Percentiles rank a stretch among this genome's conserved stretches.
Evolutionary conservation across 1,140 invertebrate species (phyloP).

Genomic region (Odontomachus brunneus): DNA sequence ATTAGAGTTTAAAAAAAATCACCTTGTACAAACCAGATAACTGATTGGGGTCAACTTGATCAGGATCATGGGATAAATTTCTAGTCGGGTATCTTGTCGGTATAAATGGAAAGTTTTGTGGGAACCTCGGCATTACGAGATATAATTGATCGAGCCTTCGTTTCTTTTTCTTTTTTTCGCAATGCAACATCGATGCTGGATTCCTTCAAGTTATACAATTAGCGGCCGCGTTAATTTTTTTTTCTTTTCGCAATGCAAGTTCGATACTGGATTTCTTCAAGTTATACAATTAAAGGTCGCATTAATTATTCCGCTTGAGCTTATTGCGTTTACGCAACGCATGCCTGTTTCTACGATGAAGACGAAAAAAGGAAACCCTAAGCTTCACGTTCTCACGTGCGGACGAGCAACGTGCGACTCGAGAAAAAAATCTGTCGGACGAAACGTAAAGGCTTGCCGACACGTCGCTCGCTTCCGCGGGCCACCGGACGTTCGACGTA

Average conservation of each 20-base stretch:
- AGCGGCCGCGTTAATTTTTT: background rate
- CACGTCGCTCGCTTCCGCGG: conserved; percentile 5
- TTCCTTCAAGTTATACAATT: background rate
- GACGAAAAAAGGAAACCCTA: background rate
- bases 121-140: background rate
- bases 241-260: background rate
- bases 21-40: too few relatives aligned
- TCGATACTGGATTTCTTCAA: background rate
- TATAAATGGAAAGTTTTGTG: background rate
- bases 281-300: background rate
- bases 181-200: background rate
- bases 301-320: conserved; percentile 17
- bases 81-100: too few relatives aligned
- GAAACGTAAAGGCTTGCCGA: conserved; percentile 48
- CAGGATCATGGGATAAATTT: too few relatives aligned
- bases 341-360: background rate
- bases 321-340: background rate
- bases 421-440: conserved; percentile 23
- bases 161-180: background rate
- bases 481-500: conserved; percentile 55
- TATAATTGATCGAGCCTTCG: conserved; percentile 23
- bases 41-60: too few relatives aligned
- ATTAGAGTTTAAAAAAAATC: too few relatives aligned
- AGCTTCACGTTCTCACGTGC: background rate
- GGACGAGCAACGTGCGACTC: background rate